Conservation (phyloP, 2,113 vertebrate genomes). For the Erythrolamprus reginae region DNA sequence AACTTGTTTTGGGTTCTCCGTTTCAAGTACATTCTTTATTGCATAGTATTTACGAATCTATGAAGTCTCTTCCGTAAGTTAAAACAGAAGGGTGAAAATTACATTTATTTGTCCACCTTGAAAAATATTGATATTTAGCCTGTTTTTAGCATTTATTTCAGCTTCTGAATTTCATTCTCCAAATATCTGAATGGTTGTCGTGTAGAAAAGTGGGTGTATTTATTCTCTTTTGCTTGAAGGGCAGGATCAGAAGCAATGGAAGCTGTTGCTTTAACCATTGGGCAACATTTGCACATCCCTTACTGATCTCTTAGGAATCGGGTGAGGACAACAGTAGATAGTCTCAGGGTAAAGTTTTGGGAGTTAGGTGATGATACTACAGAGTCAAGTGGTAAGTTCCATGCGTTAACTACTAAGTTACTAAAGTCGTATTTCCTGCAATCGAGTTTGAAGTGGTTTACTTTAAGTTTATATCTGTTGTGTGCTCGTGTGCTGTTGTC, state of each 20-base stretch:
- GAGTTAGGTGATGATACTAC: no score
- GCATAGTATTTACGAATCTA: not conserved
- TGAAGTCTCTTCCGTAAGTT: not conserved
- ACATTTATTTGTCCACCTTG: not conserved
- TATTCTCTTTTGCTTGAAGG: not conserved
- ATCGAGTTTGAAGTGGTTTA: no score
- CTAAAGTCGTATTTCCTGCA: no score
- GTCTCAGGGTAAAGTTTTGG: no score
- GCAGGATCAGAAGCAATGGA: not conserved
- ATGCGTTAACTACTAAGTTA: no score
- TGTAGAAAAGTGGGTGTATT: not conserved
- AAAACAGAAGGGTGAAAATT: not conserved
- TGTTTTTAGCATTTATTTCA: constrained; percentile 1
- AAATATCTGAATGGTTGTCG: not conserved
- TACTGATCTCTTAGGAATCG: no score
- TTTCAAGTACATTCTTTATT: constrained; percentile 26
- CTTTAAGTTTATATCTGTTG: no score
- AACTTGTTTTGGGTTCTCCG: constrained; percentile 38
- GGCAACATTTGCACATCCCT: no score
- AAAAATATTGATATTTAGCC: not conserved
- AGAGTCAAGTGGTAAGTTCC: no score
- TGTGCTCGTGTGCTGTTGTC: no score
- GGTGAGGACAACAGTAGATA: no score
- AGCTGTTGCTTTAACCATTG: not conserved
- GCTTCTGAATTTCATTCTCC: constrained; percentile 1